Evolutionary conservation across 2,888 invertebrate species (phyloP).

Genomic region (Andrena praecox): DNA sequence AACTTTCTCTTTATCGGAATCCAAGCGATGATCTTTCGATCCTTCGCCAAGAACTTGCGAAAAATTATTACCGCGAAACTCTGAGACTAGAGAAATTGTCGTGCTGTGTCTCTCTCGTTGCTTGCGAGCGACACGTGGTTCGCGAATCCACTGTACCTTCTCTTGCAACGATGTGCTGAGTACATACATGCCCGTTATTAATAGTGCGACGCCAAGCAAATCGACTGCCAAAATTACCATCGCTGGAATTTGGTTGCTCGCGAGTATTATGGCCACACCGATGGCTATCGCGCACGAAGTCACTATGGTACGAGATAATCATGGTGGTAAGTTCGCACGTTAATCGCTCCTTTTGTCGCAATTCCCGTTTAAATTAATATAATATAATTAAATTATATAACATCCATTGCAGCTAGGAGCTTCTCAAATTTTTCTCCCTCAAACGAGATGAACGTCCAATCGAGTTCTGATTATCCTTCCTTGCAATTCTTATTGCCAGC

Average conservation of each 20-base stretch:
- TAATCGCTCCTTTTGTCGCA: constrained; percentile 6
- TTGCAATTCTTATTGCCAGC: rapidly evolving
- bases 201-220: constrained; percentile 91
- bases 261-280: constrained; percentile 89
- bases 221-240: constrained; percentile 91
- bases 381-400: not conserved
- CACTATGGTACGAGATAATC: constrained; percentile 85
- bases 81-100: too few species aligned
- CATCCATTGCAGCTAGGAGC: not conserved
- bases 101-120: too few species aligned
- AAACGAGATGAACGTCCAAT: not conserved
- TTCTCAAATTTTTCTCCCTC: not conserved
- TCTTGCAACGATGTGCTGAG: not conserved
- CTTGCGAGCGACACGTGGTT: too few species aligned
- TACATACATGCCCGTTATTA: not conserved
- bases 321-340: constrained; percentile 82
- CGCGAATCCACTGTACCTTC: not conserved
- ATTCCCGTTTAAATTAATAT: not conserved
- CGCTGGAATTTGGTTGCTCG: constrained; percentile 90
- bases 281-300: constrained; percentile 89
- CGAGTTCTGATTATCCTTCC: too few species aligned
- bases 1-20: too few species aligned
- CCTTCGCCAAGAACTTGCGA: not conserved
- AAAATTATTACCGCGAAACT: not conserved
- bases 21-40: not conserved